Base-by-base conservation (phyloP, 1,140 invertebrate species). In the Drosophila ogumai region DNA sequence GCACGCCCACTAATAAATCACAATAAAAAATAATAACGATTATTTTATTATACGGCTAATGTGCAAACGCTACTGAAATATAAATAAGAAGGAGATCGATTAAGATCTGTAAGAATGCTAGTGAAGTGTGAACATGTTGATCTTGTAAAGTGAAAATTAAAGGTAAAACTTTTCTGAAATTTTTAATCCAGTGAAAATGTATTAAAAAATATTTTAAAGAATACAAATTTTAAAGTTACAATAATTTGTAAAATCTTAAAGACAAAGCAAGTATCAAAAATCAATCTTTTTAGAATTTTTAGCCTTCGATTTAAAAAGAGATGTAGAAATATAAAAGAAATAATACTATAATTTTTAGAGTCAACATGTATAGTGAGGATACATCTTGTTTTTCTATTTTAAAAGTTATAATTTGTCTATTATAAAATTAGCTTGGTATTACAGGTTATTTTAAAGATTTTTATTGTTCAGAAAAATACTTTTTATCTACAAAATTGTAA, bases 121-220 rank as follows among this genome's bases (percentile, higher is more conserved):
- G 36, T 65, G n/a, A 65, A 44, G 60, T 66, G 38, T 22, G 22
- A 36, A 34, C 17, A 66, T 52, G 32, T 65, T 61, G 57, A 67
- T 67, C 57, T 63, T 49, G 47, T 66, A 19, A 64, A 32, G 60
- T 43, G 46, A 36, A 66, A 68, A 52, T 19, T 9, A 5, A 68
- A 43, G 41, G 31, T 36, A 32, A 19, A 64, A 7, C 41, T 38
- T 43, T 41, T 28, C 6, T 9, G 9, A 25, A 52, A 25, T 28
- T 67, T 41, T 47, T 8, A 59, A n/a, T 49, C 47, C 25, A 3
- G 17, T 31, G 65, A 25, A 41, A 52, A 56, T 38, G 3, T 3
- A 52, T 19, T 7, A 34, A 19, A 52, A 12, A 49, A 17, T 6
- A 6, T 28, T 6, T 28, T 12, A 28, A 9, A n/a, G 28, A 49